Conservation (phyloP, 1,140 invertebrate genomes). For the Scaptomyza graminum region DNA sequence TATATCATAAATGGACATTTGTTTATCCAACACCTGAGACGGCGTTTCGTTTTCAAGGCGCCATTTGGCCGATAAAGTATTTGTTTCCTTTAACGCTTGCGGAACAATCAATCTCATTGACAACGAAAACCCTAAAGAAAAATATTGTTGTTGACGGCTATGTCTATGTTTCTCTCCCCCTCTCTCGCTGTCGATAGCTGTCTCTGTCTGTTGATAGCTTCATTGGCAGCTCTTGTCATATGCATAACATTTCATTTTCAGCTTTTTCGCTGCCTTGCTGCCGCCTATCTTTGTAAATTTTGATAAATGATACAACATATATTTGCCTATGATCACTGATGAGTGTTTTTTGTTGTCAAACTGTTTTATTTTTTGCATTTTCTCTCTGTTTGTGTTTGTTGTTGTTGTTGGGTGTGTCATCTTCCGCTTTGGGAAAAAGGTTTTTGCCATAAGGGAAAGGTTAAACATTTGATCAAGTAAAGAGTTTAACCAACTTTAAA, state of each 20-base stretch:
- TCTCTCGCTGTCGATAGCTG: constrained; percentile 27
- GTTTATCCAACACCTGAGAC: constrained; percentile 46
- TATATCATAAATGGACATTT: constrained; percentile 57
- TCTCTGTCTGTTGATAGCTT: constrained; percentile 45
- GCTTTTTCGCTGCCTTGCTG: constrained; percentile 16
- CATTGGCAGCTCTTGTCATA: constrained; percentile 63
- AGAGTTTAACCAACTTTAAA: neutral
- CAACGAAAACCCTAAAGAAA: constrained; percentile 25
- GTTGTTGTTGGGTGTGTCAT: neutral
- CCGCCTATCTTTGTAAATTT: constrained; percentile 51
- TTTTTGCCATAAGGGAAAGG: constrained; percentile 11
- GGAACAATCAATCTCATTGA: constrained; percentile 75
- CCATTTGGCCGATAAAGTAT: constrained; percentile 30
- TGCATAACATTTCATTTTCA: constrained; percentile 61
- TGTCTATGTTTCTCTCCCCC: neutral
- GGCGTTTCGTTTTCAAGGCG: constrained; percentile 15
- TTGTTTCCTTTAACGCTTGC: constrained; percentile 19
- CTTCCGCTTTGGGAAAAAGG: constrained; percentile 19
- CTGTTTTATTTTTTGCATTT: neutral
- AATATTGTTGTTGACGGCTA: neutral
- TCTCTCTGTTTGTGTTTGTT: constrained; percentile 4
- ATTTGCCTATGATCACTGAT: constrained; percentile 33
- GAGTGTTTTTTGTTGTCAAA: constrained; percentile 14
- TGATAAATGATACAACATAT: constrained; percentile 65
- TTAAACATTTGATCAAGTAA: constrained; percentile 23